Base-by-base conservation (phyloP, 2,113 vertebrate species). In the Caracal caracal region DNA sequence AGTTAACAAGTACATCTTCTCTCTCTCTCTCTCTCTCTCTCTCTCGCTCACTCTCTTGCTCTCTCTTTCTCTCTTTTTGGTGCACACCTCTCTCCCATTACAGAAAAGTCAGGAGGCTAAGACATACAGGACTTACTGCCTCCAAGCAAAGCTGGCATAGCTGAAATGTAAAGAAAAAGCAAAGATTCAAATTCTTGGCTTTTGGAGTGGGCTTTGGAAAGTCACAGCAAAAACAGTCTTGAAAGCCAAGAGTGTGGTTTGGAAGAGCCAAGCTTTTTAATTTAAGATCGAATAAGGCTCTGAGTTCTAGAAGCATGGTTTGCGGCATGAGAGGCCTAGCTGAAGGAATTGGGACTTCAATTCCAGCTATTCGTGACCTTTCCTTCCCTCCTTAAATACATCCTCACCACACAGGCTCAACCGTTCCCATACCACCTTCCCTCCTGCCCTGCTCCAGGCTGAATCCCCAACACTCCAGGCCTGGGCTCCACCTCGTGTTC, bases 111-210 rank as follows among this genome's bases (percentile, higher is more conserved):
- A 71, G 63, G 33, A 84, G 10, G 13, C 81, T 40, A 63, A 51
- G 37, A 30, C 78, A 80, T 17, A 71, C 83, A 75, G 63, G 63
- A 59, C 61, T 66, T 33, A 30, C 0, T 9, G 92, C 76, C 92
- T 71, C 84, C 6, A 2, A 75, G 63, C 35, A 75, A 85, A 88
- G 47, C 17, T 56, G 47, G 70, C 35, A 73, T 13, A 26, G 35
- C 28, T n/a, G 56, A 80, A 71, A 88, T 51, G 37, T 56, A 84
- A 66, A 40, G 33, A 43, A 66, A 61, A 92, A 91, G 63, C 24
- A 88, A 75, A 88, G 47, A 83, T 88, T 66, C 35, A 30, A 35
- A 15, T 75, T 89, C 79, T 94, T 78, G 86, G 28, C 80, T 93
- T 49, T 61, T 83, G 78, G 53, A 94, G 70, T 83, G 82, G 59